phyloP scores from a whole-genome alignment of 2,797 vertebrate species.

The Melanogrammus aeglefinus region DNA sequence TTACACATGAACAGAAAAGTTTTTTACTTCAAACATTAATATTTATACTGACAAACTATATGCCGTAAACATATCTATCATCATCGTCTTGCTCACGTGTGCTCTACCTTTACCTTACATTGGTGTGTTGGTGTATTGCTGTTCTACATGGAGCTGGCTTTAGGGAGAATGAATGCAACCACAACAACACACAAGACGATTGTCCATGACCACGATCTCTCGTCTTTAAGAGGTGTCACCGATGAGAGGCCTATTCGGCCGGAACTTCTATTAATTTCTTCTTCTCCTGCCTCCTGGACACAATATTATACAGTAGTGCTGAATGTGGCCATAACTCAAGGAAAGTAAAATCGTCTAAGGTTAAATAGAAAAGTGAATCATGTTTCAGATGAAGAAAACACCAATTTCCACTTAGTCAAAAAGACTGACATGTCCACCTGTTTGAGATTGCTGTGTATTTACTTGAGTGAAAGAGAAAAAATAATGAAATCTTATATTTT shows the following conservation, averaged over 20 bases:
- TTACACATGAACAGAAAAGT: not conserved
- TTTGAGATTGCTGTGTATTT: conserved; percentile 47
- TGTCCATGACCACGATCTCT: not conserved
- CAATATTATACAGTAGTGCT: not conserved
- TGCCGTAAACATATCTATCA: not conserved
- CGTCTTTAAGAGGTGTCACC: not conserved
- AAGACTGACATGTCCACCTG: conserved; percentile 17
- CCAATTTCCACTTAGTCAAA: conserved; percentile 27
- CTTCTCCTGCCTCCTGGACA: not conserved
- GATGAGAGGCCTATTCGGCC: not conserved
- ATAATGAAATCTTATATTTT: conserved; percentile 67
- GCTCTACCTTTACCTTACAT: not conserved
- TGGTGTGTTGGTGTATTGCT: not conserved
- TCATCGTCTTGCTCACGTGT: not conserved
- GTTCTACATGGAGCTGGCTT: not conserved
- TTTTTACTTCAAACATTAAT: not conserved
- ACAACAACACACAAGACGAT: not conserved
- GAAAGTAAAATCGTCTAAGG: not conserved
- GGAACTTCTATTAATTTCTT: not conserved
- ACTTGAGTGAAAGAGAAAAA: conserved; percentile 58
- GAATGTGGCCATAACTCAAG: not conserved
- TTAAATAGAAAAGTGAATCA: not conserved
- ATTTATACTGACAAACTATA: not conserved
- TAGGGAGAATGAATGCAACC: not conserved
- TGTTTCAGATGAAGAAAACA: not conserved